A percentile compares a stretch with the other conserved stretches of the same genome.
Evolutionary conservation across 1,140 invertebrate species (phyloP).

Genomic region (Ceratosolen fusciceps): DNA sequence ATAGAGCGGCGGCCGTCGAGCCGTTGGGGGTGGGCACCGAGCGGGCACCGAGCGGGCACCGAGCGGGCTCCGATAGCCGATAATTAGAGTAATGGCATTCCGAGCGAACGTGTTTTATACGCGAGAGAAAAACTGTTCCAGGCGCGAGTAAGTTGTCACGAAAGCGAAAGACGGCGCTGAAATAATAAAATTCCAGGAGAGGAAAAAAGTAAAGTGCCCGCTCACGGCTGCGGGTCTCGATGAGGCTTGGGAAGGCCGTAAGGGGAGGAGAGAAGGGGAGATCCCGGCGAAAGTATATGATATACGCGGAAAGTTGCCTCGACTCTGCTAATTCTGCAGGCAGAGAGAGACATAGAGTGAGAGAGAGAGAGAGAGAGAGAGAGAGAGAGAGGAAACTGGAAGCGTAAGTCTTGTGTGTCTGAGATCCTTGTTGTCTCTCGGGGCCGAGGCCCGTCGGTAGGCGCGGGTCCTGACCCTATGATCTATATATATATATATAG

Average conservation of each 20-base stretch:
- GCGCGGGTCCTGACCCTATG: too few relatives aligned
- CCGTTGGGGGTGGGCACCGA: too few relatives aligned
- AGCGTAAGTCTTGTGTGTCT: slow-evolving; percentile 7
- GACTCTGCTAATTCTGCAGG: too few relatives aligned
- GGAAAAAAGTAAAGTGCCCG: not conserved
- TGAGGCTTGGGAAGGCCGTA: not conserved
- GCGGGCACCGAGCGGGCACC: too few relatives aligned
- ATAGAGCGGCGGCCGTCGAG: too few relatives aligned
- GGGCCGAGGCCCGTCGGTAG: too few relatives aligned
- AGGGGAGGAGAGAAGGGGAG: too few relatives aligned
- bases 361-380: not conserved
- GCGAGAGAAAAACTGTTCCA: not conserved
- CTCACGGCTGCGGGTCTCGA: too few relatives aligned
- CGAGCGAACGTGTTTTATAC: slow-evolving; percentile 3
- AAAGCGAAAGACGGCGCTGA: slow-evolving; percentile 29
- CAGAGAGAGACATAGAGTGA: not conserved
- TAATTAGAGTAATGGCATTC: slow-evolving; percentile 20
- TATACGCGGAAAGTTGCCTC: too few relatives aligned
- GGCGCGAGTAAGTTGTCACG: slow-evolving; percentile 14
- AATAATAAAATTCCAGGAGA: slow-evolving; percentile 1
- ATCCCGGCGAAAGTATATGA: too few relatives aligned
- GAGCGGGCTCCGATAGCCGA: not conserved
- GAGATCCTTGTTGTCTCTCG: too few relatives aligned
- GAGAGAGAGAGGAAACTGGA: not conserved
- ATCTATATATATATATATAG: not conserved